Evolutionary conservation across 1,140 invertebrate genomes (phyloP).

Genomic region (Leptinotarsa defecta): DNA sequence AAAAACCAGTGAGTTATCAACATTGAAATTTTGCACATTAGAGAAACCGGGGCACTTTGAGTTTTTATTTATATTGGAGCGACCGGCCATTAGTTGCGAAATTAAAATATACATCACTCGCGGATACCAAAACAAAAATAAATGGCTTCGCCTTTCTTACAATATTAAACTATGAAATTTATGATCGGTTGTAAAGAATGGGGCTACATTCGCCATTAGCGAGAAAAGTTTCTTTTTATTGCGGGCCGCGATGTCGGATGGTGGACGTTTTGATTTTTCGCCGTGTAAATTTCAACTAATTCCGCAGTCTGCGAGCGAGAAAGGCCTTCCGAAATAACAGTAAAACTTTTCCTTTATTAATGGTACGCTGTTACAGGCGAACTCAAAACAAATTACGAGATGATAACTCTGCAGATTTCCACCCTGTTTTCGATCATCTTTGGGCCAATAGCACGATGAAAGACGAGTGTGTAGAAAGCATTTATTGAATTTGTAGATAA

Average conservation of each 20-base stretch:
- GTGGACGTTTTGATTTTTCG: slow-evolving; percentile 29
- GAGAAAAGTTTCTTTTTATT: slow-evolving; percentile 31
- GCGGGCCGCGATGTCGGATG: slow-evolving; percentile 26
- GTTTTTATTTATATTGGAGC: slow-evolving; percentile 26
- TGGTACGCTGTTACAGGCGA: neutral
- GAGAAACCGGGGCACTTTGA: slow-evolving; percentile 9
- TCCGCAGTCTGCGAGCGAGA: neutral
- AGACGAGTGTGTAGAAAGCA: too few species aligned
- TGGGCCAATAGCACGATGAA: too few species aligned
- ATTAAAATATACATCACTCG: slow-evolving; percentile 52
- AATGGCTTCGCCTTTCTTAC: slow-evolving; percentile 48
- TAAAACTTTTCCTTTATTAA: neutral
- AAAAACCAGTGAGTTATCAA: slow-evolving; percentile 10
- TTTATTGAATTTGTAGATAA: too few species aligned
- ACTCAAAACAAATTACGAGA: too few species aligned
- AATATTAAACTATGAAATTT: slow-evolving; percentile 51
- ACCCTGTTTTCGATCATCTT: too few species aligned
- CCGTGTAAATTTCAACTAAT: slow-evolving; percentile 24
- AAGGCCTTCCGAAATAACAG: neutral
- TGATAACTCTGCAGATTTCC: too few species aligned
- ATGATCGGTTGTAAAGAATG: slow-evolving; percentile 49
- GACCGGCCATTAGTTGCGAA: slow-evolving; percentile 46
- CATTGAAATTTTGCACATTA: slow-evolving; percentile 17
- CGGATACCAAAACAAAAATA: slow-evolving; percentile 49
- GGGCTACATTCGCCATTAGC: slow-evolving; percentile 34